These are phyloP conservation scores for Portevinia maculata DNA, from an alignment of 2,888 invertebrate species.

Conservation along the genomic window DNA sequence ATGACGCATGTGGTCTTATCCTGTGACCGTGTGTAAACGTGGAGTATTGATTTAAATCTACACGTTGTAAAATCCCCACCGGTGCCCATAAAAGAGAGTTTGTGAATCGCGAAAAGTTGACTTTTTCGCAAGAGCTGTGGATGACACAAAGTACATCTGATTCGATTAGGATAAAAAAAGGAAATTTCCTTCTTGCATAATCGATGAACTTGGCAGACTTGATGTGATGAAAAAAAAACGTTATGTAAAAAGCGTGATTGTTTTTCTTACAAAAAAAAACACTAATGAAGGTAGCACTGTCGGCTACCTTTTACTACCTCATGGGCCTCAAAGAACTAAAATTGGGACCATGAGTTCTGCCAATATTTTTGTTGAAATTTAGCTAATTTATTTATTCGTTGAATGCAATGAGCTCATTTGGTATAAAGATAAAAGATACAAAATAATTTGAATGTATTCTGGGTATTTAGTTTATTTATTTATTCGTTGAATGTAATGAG, in stretches of 20 bases:
- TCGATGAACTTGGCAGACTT: conserved; percentile 26
- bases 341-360: not conserved
- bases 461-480: not conserved
- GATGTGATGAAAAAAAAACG: conserved; percentile 2
- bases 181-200: conserved; percentile 60
- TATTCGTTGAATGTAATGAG: not conserved
- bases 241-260: conserved; percentile 50
- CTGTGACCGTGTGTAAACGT: conserved; percentile 60
- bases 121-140: not conserved
- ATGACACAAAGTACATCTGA: not conserved
- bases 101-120: not conserved
- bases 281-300: not conserved
- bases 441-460: too few species aligned
- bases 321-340: conserved; percentile 27
- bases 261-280: not conserved
- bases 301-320: conserved; percentile 4
- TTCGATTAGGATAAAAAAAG: not conserved
- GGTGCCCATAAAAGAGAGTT: conserved; percentile 1
- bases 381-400: conserved; percentile 1
- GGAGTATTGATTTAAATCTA: conserved; percentile 46
- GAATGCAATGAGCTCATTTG: conserved; percentile 14
- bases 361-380: conserved; percentile 8
- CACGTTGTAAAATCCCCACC: not conserved
- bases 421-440: conserved; percentile 9
- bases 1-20: conserved; percentile 56